A percentile compares a stretch with the other conserved stretches of the same genome.
Conservation (phyloP, 2,797 vertebrate genomes). For the Anguilla anguilla region DNA sequence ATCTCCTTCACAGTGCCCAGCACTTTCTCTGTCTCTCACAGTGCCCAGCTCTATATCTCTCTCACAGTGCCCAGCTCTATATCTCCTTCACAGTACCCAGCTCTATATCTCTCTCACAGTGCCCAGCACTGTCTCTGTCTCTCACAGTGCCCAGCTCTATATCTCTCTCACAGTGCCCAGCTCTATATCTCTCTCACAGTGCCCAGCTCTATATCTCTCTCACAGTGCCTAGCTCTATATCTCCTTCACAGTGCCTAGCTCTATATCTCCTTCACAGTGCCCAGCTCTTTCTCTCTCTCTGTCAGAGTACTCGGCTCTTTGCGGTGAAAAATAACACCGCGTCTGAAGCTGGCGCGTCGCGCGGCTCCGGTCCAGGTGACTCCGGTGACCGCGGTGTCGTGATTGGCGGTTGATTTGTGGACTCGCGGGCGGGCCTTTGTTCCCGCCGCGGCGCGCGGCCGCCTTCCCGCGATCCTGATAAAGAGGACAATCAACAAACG, state of each 20-base stretch:
- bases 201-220: slow-evolving; percentile 9
- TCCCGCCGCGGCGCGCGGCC: slow-evolving; percentile 38
- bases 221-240: not conserved
- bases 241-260: no score
- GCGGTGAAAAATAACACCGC: no score
- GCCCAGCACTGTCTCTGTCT: not conserved
- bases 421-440: slow-evolving; percentile 42
- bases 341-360: no score
- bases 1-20: not conserved
- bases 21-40: not conserved
- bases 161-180: not conserved
- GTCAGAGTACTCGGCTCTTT: not conserved
- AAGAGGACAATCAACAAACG: slow-evolving; percentile 44
- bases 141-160: not conserved
- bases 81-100: no score
- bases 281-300: not conserved
- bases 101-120: no score
- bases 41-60: not conserved
- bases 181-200: not conserved
- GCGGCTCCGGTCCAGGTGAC: not conserved
- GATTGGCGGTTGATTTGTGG: slow-evolving; percentile 68
- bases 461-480: slow-evolving; percentile 45
- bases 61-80: not conserved
- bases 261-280: no score
- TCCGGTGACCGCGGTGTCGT: slow-evolving; percentile 35